phyloP scores from a whole-genome alignment of 2,113 vertebrate species.

The Echinops telfairi region DNA sequence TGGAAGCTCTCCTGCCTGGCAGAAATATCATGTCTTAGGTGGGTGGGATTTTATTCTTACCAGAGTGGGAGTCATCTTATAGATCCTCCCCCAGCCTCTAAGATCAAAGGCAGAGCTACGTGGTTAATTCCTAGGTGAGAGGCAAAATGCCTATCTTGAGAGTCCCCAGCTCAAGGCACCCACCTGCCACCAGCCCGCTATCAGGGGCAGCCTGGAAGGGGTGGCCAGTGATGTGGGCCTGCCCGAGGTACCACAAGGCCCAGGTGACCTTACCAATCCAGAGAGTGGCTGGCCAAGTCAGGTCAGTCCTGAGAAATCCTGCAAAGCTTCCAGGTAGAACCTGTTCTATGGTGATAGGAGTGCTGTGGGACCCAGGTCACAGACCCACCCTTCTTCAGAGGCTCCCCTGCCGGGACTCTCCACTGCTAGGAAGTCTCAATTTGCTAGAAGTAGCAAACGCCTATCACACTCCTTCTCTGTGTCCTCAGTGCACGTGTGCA shows the following conservation, averaged over 20 bases:
- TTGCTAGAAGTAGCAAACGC: not conserved
- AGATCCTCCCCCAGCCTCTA: conserved; percentile 33
- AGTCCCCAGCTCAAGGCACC: not conserved
- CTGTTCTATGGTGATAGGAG: not conserved
- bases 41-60: conserved; percentile 75
- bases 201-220: not conserved
- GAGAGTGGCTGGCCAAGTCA: not conserved
- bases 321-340: not conserved
- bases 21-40: conserved; percentile 49
- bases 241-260: not conserved
- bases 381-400: not conserved
- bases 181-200: not conserved
- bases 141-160: not conserved
- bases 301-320: not conserved
- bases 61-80: conserved; percentile 50
- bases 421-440: not conserved
- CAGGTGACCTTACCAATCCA: not conserved
- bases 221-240: not conserved
- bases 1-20: conserved; percentile 42
- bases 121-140: not conserved
- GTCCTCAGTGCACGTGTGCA: not conserved
- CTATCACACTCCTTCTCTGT: not conserved
- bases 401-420: not conserved
- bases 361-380: not conserved
- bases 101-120: conserved; percentile 42